A percentile compares a stretch with the other conserved stretches of the same genome.
Evolutionary conservation across 2,797 vertebrate species (phyloP).

Genomic region (Neosilurus hyrtlii): DNA sequence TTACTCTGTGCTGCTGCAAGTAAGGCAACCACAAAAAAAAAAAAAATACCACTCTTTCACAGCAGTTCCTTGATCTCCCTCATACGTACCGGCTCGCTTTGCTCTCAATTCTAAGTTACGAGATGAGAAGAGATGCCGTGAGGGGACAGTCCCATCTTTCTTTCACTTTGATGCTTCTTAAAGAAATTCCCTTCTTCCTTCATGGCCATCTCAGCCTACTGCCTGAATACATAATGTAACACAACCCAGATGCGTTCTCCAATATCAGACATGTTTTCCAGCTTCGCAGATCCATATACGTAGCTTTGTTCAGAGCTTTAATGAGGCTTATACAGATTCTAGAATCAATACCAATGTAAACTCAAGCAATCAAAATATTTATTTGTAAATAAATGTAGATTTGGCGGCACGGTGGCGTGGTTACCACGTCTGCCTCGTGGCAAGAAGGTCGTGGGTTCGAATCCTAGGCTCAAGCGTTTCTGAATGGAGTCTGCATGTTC

Average conservation of each 20-base stretch:
- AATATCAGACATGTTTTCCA: not conserved
- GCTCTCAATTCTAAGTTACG: constrained; percentile 15
- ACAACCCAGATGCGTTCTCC: not conserved
- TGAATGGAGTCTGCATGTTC: too few species aligned
- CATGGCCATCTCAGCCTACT: not conserved
- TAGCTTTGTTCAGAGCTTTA: too few species aligned
- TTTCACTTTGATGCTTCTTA: constrained; percentile 22
- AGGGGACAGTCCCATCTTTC: constrained; percentile 18
- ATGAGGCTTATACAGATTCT: not conserved
- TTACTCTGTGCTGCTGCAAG: constrained; percentile 40
- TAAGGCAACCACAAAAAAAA: not conserved
- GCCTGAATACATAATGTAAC: not conserved
- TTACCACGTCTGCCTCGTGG: too few species aligned
- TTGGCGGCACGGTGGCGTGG: too few species aligned
- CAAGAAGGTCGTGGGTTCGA: too few species aligned
- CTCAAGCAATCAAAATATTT: not conserved
- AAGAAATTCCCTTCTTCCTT: constrained; percentile 7
- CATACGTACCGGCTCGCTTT: constrained; percentile 39
- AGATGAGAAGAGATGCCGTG: constrained; percentile 23
- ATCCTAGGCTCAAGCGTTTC: too few species aligned
- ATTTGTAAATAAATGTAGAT: not conserved
- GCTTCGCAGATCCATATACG: not conserved
- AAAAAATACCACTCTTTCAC: not conserved
- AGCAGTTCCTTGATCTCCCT: constrained; percentile 56
- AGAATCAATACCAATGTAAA: too few species aligned